Conservation (phyloP, 2,797 vertebrate genomes). For the Cryptoblepharus egeriae region DNA sequence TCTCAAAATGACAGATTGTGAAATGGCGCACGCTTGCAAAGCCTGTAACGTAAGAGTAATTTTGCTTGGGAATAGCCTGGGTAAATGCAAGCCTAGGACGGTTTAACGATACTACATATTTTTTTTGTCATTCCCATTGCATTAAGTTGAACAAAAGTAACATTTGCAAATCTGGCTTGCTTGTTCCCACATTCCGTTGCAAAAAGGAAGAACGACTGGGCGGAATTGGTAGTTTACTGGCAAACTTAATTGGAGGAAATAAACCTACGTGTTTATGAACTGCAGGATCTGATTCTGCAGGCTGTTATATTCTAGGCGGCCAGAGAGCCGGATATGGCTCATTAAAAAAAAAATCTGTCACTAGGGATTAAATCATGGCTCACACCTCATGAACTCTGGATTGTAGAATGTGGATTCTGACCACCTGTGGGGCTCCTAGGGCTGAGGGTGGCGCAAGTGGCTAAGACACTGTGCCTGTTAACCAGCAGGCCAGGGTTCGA, state of each 20-base stretch:
- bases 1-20: slow-evolving; percentile 61
- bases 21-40: slow-evolving; percentile 45
- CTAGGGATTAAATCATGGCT: too few relatives aligned
- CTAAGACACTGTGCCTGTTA: too few relatives aligned
- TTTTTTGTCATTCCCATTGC: accelerated
- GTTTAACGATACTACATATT: background rate
- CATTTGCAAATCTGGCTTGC: background rate
- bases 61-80: slow-evolving; percentile 12
- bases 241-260: background rate
- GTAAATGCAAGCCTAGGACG: background rate
- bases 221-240: accelerated
- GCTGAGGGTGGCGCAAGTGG: too few relatives aligned
- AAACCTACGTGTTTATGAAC: background rate
- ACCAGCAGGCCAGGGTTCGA: too few relatives aligned
- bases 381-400: background rate
- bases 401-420: background rate
- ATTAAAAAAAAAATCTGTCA: too few relatives aligned
- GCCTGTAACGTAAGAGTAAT: background rate
- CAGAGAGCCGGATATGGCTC: accelerated
- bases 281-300: accelerated
- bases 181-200: background rate
- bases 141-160: background rate
- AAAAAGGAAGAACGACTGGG: background rate
- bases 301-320: background rate
- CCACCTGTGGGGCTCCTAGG: background rate